These are phyloP conservation scores for Maniola jurtina DNA, from an alignment of 1,140 invertebrate species.

Conservation along the genomic window DNA sequence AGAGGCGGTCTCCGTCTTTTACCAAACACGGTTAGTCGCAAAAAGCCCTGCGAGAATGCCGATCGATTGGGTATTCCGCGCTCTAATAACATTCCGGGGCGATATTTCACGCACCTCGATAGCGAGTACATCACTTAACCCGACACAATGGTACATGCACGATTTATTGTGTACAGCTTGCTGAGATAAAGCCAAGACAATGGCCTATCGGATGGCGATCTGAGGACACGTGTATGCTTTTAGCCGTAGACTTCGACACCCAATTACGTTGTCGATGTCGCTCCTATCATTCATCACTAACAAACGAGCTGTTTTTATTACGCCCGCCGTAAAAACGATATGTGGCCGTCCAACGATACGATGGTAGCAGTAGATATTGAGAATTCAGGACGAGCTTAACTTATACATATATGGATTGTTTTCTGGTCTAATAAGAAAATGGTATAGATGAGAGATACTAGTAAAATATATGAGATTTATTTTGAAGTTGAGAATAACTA, in stretches of 20 bases:
- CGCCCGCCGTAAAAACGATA: constrained; percentile 25
- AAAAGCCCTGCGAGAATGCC: constrained; percentile 31
- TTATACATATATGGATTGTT: not conserved
- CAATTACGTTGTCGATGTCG: constrained; percentile 63
- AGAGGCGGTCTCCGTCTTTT: constrained; percentile 42
- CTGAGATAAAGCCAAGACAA: constrained; percentile 70
- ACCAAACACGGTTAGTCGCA: constrained; percentile 44
- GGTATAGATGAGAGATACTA: not conserved
- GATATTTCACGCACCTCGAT: constrained; percentile 69
- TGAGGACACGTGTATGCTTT: constrained; percentile 74
- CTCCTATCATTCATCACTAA: constrained; percentile 64
- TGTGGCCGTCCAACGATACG: not conserved
- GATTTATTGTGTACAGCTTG: constrained; percentile 70
- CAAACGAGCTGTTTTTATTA: constrained; percentile 68
- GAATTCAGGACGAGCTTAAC: not conserved
- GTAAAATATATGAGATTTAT: not conserved
- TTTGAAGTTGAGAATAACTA: not conserved
- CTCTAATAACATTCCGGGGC: constrained; percentile 67
- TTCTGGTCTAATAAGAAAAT: not conserved
- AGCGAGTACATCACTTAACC: constrained; percentile 65
- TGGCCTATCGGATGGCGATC: constrained; percentile 67
- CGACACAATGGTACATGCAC: constrained; percentile 67
- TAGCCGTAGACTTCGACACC: constrained; percentile 69
- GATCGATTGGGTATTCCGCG: constrained; percentile 54
- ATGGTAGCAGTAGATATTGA: not conserved